These are phyloP conservation scores for Melinopterus prodromus DNA, from an alignment of 2,888 invertebrate genomes.

Conservation along the genomic window DNA sequence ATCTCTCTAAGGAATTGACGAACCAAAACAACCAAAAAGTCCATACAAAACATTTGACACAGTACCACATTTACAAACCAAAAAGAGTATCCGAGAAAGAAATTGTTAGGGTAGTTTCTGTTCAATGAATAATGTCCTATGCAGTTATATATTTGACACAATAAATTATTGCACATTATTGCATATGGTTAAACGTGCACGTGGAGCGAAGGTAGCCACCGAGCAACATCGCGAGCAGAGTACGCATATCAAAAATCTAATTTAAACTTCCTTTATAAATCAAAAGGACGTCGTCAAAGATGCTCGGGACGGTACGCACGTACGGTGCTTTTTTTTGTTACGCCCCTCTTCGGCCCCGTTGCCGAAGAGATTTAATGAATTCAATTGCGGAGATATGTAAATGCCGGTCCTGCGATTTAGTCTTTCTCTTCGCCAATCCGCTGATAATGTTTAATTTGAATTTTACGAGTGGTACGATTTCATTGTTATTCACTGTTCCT, in stretches of 20 bases:
- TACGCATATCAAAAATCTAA: conserved; percentile 36
- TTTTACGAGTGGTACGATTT: conserved; percentile 16
- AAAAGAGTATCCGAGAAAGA: too few species aligned
- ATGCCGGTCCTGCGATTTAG: conserved; percentile 13
- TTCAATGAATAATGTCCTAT: too few species aligned
- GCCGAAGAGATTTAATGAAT: conserved; percentile 16
- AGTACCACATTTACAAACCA: too few species aligned
- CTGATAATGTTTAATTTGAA: conserved; percentile 21
- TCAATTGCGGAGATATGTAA: conserved; percentile 28
- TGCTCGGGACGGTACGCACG: neutral
- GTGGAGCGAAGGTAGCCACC: conserved; percentile 10
- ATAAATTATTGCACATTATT: conserved; percentile 8
- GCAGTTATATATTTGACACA: conserved; percentile 15
- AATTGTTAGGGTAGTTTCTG: too few species aligned
- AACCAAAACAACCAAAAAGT: too few species aligned
- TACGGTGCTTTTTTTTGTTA: neutral
- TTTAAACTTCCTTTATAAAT: conserved; percentile 38
- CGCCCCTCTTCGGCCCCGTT: neutral
- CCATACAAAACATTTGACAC: too few species aligned
- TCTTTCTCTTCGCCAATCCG: neutral
- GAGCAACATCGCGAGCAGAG: conserved; percentile 28
- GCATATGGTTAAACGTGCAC: conserved; percentile 7
- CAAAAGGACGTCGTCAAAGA: conserved; percentile 23
- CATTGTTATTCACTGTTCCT: conserved; percentile 10
- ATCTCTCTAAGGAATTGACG: too few species aligned